phyloP scores from a whole-genome alignment of 2,113 vertebrate species.

The Polypterus bichir region DNA sequence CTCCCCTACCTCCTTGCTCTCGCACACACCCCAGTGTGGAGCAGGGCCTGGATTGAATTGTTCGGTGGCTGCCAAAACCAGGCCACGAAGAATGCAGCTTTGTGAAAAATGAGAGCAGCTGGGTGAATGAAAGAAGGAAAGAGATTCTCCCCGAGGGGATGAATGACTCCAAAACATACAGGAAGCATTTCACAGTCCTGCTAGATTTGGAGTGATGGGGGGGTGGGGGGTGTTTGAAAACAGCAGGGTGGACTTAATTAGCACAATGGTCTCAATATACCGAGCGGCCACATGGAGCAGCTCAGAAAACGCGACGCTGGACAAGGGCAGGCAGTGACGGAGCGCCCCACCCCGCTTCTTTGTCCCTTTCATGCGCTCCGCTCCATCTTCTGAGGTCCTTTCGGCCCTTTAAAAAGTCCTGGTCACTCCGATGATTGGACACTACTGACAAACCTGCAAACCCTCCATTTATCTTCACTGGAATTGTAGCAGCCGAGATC shows the following conservation, averaged over 20 bases:
- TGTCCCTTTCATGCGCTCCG: too few species aligned
- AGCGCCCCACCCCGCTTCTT: too few species aligned
- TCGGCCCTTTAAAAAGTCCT: too few species aligned
- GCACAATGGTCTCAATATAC: background rate
- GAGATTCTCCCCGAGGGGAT: conserved; percentile 21
- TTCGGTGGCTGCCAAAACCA: background rate
- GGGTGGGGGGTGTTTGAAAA: background rate
- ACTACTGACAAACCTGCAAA: too few species aligned
- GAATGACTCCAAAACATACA: conserved; percentile 1
- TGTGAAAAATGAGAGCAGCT: conserved; percentile 3
- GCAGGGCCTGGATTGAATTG: background rate
- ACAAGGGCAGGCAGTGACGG: too few species aligned
- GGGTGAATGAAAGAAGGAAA: background rate
- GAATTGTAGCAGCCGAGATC: too few species aligned
- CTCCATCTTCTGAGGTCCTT: too few species aligned
- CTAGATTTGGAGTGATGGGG: background rate
- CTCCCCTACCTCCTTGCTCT: background rate
- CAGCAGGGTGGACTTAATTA: conserved; percentile 5
- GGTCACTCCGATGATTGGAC: too few species aligned
- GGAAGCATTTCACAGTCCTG: background rate
- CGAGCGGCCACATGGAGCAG: background rate
- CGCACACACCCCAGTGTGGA: background rate
- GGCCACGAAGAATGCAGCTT: conserved; percentile 1
- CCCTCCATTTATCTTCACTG: too few species aligned
- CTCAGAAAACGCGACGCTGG: too few species aligned